Percentiles rank a stretch among this genome's conserved stretches.
These are phyloP conservation scores for Brachionus rubens DNA, from an alignment of 1,140 invertebrate species.

Conservation along the genomic window DNA sequence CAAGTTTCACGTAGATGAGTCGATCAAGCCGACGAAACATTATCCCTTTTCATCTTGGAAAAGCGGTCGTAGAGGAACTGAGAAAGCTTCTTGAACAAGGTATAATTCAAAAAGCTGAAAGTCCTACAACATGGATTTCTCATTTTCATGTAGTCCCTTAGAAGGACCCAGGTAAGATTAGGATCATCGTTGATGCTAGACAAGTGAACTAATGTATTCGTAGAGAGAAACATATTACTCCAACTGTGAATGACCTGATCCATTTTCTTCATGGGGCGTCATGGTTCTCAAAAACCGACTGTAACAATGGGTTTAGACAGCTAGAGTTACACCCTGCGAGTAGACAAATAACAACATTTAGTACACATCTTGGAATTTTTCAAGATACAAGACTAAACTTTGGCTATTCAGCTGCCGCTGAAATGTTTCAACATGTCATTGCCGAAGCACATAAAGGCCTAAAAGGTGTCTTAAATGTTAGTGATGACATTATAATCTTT, in stretches of 20 bases:
- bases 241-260: constrained; percentile 48
- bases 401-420: constrained; percentile 47
- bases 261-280: constrained; percentile 48
- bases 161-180: constrained; percentile 47
- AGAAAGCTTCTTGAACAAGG: constrained; percentile 47
- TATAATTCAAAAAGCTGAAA: constrained; percentile 51
- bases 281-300: constrained; percentile 47
- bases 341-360: constrained; percentile 49
- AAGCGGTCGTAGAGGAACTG: constrained; percentile 48
- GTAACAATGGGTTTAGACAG: constrained; percentile 48
- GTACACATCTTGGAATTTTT: constrained; percentile 47
- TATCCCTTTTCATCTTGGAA: constrained; percentile 49
- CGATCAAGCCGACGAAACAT: constrained; percentile 48
- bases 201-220: constrained; percentile 48
- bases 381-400: constrained; percentile 48
- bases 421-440: constrained; percentile 47
- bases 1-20: constrained; percentile 50
- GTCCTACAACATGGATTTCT: constrained; percentile 52
- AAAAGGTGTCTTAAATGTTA: constrained; percentile 44
- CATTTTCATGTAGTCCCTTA: constrained; percentile 49
- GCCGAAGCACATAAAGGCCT: constrained; percentile 28
- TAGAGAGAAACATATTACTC: too few relatives aligned
- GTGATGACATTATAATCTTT: constrained; percentile 49
- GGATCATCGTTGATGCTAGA: constrained; percentile 48
- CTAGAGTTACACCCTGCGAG: constrained; percentile 47